Evolutionary conservation across 2,113 vertebrate species (phyloP).

Genomic region (Leptocoma aspasia): DNA sequence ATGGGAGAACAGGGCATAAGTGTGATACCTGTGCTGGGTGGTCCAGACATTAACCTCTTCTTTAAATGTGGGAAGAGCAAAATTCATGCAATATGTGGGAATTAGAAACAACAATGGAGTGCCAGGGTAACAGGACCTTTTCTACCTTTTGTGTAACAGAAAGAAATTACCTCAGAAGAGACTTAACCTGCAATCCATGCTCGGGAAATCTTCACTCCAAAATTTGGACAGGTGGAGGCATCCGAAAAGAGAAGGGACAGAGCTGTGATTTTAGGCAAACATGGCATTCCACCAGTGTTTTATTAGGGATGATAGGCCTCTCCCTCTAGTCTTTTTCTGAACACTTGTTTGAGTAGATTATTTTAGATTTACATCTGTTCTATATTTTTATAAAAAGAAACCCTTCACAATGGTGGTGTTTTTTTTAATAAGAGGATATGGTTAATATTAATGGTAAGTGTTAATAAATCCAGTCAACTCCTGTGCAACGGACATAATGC

Average conservation of each 20-base stretch:
- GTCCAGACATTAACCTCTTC: not conserved
- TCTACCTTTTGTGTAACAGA: not conserved
- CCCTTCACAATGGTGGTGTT: not conserved
- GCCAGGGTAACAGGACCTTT: not conserved
- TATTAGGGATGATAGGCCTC: not conserved
- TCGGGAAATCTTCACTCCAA: not conserved
- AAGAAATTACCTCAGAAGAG: not conserved
- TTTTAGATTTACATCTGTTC: not conserved
- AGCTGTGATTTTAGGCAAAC: not conserved
- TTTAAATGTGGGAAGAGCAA: not conserved
- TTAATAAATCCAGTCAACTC: constrained; percentile 33
- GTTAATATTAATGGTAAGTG: constrained; percentile 14
- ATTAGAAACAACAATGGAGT: not conserved
- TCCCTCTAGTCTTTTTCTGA: not conserved
- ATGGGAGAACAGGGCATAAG: accelerated
- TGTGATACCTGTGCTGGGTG: not conserved
- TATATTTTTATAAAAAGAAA: not conserved
- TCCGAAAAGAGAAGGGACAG: not conserved
- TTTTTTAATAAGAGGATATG: not conserved
- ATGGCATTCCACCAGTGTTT: not conserved
- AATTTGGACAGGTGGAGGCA: not conserved
- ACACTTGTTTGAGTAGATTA: not conserved
- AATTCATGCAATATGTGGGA: not conserved
- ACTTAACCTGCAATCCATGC: not conserved
- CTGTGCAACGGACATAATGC: constrained; percentile 1